Conservation (phyloP, 2,888 invertebrate genomes). For the Tortricodes alternella region DNA sequence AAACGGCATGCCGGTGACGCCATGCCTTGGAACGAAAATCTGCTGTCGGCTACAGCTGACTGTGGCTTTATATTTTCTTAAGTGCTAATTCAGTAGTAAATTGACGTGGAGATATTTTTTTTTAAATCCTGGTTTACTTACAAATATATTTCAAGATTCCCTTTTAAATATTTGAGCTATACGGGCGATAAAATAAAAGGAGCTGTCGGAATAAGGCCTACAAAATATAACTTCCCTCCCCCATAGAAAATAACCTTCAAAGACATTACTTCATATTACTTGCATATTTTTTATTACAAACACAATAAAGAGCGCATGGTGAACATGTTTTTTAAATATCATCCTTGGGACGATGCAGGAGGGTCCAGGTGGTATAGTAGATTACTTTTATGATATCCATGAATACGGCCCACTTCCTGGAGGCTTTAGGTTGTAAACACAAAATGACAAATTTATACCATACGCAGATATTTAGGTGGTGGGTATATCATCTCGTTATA, state of each 20-base stretch:
- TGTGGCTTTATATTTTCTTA: too few species aligned
- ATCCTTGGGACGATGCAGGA: background rate
- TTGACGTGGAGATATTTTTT: too few species aligned
- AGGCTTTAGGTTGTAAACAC: conserved; percentile 21
- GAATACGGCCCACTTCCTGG: conserved; percentile 17
- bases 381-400: conserved; percentile 21
- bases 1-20: too few species aligned
- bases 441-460: conserved; percentile 27
- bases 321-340: background rate
- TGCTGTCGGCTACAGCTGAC: too few species aligned
- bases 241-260: conserved; percentile 5
- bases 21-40: too few species aligned
- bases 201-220: background rate
- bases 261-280: conserved; percentile 29
- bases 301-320: conserved; percentile 13
- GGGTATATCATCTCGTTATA: background rate
- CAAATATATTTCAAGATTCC: background rate
- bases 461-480: conserved; percentile 6
- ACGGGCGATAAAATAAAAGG: conserved; percentile 4
- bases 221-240: conserved; percentile 6
- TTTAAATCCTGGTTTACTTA: too few species aligned
- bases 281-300: conserved; percentile 28
- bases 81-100: too few species aligned
- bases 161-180: background rate
- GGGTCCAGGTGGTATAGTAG: background rate